Conservation (phyloP, 2,113 vertebrate genomes). For the Mohoua ochrocephala region DNA sequence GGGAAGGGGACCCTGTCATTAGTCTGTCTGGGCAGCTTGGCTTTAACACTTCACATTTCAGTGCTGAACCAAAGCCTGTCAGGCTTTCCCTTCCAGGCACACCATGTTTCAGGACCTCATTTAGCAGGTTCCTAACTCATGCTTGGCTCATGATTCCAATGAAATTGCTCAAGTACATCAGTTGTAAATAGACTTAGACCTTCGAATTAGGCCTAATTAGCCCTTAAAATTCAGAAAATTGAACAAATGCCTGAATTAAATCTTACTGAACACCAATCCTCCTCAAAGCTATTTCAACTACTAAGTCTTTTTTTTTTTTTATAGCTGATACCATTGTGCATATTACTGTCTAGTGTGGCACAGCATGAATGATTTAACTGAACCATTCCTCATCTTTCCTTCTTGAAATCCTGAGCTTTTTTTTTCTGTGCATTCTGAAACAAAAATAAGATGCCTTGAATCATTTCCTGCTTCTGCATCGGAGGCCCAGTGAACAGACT, state of each 20-base stretch:
- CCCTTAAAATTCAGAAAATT: neutral
- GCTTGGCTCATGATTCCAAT: neutral
- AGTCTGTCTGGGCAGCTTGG: neutral
- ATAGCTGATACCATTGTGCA: neutral
- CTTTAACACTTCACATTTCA: neutral
- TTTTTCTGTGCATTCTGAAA: neutral
- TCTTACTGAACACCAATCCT: neutral
- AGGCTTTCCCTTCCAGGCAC: neutral
- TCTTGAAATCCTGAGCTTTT: neutral
- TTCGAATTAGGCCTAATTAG: neutral
- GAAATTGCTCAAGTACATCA: neutral
- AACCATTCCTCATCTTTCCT: neutral
- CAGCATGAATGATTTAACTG: neutral
- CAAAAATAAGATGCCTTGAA: neutral
- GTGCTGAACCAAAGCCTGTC: neutral
- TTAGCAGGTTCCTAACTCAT: neutral
- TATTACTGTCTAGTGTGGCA: neutral
- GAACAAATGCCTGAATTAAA: neutral
- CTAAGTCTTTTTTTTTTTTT: neutral
- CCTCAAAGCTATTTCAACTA: neutral
- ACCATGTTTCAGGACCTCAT: neutral
- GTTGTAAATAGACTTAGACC: neutral
- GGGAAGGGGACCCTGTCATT: too few relatives aligned
- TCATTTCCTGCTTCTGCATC: neutral
- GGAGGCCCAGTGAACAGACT: neutral